These are phyloP conservation scores for Chinchilla lanigera DNA, from an alignment of 2,113 vertebrate genomes.

Conservation along the genomic window DNA sequence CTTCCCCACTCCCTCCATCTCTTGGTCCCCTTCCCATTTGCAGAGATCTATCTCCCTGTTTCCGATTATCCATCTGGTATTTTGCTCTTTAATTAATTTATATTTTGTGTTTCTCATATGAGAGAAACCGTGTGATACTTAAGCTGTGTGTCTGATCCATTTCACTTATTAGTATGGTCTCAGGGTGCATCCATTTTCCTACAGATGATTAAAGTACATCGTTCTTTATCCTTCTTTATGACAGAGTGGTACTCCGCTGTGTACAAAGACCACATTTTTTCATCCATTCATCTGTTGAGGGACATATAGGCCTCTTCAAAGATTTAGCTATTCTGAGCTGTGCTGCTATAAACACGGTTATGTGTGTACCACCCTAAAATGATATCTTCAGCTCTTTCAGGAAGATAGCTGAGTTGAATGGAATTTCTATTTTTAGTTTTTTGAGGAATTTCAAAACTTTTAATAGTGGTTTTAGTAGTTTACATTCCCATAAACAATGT, in stretches of 20 bases:
- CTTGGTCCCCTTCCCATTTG: background rate
- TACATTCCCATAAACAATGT: background rate
- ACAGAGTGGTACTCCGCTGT: background rate
- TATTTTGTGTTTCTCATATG: background rate
- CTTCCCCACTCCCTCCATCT: background rate
- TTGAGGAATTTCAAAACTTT: background rate
- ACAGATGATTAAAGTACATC: background rate
- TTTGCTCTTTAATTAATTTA: background rate
- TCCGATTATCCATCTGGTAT: background rate
- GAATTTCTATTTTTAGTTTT: background rate
- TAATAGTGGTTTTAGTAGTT: background rate
- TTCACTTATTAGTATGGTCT: background rate
- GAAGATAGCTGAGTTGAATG: background rate
- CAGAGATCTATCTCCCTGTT: background rate
- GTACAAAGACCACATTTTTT: background rate
- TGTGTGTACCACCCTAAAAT: background rate
- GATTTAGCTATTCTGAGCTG: background rate
- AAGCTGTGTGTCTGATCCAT: background rate
- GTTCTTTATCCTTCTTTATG: background rate
- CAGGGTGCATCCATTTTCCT: background rate
- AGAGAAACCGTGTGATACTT: background rate
- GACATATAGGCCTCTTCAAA: background rate
- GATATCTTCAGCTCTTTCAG: background rate
- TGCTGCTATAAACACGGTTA: background rate
- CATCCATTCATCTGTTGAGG: background rate